These are phyloP conservation scores for Zaprionus lineosus DNA, from an alignment of 2,888 invertebrate genomes.

Conservation along the genomic window DNA sequence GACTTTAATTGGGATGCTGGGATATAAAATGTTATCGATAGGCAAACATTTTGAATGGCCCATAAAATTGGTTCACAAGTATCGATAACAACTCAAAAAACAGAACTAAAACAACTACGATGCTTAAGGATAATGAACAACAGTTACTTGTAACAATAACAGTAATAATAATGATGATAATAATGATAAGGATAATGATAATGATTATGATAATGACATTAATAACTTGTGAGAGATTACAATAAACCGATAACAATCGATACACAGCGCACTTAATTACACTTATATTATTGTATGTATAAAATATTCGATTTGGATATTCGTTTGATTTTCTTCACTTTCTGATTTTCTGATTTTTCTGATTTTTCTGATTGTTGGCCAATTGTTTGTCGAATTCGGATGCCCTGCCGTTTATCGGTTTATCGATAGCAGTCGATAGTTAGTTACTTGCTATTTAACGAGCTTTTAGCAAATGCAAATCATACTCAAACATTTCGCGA, in stretches of 20 bases:
- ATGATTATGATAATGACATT: too few relatives aligned
- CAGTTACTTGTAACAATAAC: background rate
- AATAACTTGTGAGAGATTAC: slow-evolving; percentile 6
- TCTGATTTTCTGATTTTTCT: slow-evolving; percentile 2
- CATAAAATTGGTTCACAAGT: slow-evolving; percentile 47
- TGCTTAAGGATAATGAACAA: slow-evolving; percentile 12
- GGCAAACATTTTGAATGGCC: background rate
- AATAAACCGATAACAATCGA: slow-evolving; percentile 69
- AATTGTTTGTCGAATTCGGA: slow-evolving; percentile 55
- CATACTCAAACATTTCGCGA: slow-evolving; percentile 52
- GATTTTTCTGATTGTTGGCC: slow-evolving; percentile 40
- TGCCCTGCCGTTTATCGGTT: slow-evolving; percentile 51
- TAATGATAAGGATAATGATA: too few relatives aligned
- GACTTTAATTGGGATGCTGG: too few relatives aligned
- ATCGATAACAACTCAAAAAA: slow-evolving; percentile 42
- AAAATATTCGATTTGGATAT: background rate
- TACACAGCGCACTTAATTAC: slow-evolving; percentile 50
- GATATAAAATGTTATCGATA: slow-evolving; percentile 28
- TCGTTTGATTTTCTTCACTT: slow-evolving; percentile 3
- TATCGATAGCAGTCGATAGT: slow-evolving; percentile 66
- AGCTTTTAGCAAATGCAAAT: slow-evolving; percentile 69
- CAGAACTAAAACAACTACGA: slow-evolving; percentile 11
- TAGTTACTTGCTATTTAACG: slow-evolving; percentile 51
- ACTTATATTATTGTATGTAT: slow-evolving; percentile 33
- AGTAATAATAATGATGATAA: too few relatives aligned